Conservation (phyloP, 1,140 invertebrate genomes). For the Drosophila takahashii region DNA sequence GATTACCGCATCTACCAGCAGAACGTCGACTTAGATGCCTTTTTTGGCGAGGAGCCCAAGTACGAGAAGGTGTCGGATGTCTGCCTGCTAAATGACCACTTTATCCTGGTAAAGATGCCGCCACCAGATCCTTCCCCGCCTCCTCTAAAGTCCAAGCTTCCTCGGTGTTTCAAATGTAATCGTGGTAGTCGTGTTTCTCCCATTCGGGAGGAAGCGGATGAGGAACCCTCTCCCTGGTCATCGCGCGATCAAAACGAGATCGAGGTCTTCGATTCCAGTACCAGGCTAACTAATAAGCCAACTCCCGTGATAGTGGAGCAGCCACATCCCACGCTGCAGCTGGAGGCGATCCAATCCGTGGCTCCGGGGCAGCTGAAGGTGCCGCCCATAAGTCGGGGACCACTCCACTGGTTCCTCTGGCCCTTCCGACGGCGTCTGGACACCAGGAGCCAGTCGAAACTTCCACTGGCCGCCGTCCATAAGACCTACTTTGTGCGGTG, state of each 20-base stretch:
- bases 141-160: slow-evolving; percentile 32
- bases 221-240: slow-evolving; percentile 2
- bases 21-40: slow-evolving; percentile 65
- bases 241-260: slow-evolving; percentile 1
- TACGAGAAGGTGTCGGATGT: slow-evolving; percentile 74
- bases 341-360: slow-evolving; percentile 48
- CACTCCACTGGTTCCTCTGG: slow-evolving; percentile 68
- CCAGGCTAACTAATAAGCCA: not conserved
- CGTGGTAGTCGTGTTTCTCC: slow-evolving; percentile 66
- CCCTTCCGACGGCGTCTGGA: slow-evolving; percentile 59
- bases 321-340: slow-evolving; percentile 45
- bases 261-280: slow-evolving; percentile 6
- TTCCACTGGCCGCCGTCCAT: slow-evolving; percentile 62
- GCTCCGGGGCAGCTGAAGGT: not conserved
- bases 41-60: slow-evolving; percentile 64
- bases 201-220: slow-evolving; percentile 54
- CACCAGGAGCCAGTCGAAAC: slow-evolving; percentile 6
- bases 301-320: slow-evolving; percentile 55
- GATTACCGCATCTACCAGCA: slow-evolving; percentile 77
- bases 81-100: slow-evolving; percentile 79
- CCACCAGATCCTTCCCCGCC: not conserved
- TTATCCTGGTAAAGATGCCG: slow-evolving; percentile 80
- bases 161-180: slow-evolving; percentile 68
- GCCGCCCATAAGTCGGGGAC: slow-evolving; percentile 24
- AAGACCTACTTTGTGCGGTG: slow-evolving; percentile 79